Base-by-base conservation (phyloP, 2,888 invertebrate genomes). In the Macrophya alboannulata region DNA sequence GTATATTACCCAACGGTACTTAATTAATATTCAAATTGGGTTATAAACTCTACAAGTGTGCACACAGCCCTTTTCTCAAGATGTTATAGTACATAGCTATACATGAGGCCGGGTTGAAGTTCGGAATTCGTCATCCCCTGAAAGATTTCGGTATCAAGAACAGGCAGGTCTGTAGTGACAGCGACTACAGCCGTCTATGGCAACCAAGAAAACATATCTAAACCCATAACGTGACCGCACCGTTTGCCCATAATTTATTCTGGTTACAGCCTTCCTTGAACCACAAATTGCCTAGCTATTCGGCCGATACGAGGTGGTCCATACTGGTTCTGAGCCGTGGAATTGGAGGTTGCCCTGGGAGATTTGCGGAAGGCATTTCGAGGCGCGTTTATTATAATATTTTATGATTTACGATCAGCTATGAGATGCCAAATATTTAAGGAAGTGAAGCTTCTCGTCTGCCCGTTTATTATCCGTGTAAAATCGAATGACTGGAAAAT, bases 281-380 rank as follows among this genome's bases (percentile, higher is more conserved):
- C 81, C 81, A 81, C 81, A 81, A 81, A 62, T 62, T 81, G 81
- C 81, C 81, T 62, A n/a, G 81, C 43, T 55, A 77, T 77, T 77
- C 31, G 77, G 62, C 62, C 81, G 40, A 59, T 43, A 43, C 62
- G 59, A 81, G 51, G 81, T 62, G 43, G 81, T 62, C 81, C 81
- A 81, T 40, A 43, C 48, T 55, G 51, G 77, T 31, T 51, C n/a
- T 21, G 43, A 72, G 25, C n/a, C 21, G 9, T 21, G 74, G 43
- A 74, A 43, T 45, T 45, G 62, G 71, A n/a, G 71, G 71, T 43
- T 74, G n/a, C 9, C 15, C 17, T 37, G 9, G 31, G 77, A 74
- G 51, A 55, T 77, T 77, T 31, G 37, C 51, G 77, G 37, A 15
- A 31, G 21, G 72, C 45, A 37, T 31, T 4, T 10, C 45, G 25